Evolutionary conservation across 2,113 vertebrate genomes (phyloP).

Genomic region (Nothobranchius furzeri): DNA sequence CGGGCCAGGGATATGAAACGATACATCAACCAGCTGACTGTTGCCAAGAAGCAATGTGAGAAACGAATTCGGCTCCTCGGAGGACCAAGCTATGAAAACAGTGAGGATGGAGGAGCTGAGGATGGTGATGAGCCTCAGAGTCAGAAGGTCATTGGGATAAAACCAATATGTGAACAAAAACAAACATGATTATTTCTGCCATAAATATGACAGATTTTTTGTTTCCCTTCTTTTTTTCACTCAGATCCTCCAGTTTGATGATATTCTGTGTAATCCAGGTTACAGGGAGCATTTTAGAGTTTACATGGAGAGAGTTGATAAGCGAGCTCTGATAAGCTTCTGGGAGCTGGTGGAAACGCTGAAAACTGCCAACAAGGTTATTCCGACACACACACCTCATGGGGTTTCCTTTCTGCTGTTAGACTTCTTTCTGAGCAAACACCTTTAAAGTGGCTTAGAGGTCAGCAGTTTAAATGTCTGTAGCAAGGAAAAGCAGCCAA

Average conservation of each 20-base stretch:
- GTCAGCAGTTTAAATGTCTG: no score
- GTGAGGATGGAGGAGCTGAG: conserved; percentile 84
- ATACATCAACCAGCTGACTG: conserved; percentile 97
- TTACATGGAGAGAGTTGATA: conserved; percentile 96
- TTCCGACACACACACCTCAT: neutral
- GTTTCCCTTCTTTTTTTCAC: neutral
- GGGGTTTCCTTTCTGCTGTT: neutral
- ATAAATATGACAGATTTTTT: neutral
- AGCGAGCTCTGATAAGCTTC: conserved; percentile 87
- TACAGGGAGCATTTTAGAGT: conserved; percentile 89
- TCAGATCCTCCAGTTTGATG: conserved; percentile 96
- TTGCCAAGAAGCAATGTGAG: conserved; percentile 99
- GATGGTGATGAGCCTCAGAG: conserved; percentile 87
- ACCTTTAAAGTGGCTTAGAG: no score
- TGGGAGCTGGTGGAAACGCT: conserved; percentile 96
- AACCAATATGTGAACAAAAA: neutral
- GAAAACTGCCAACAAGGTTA: conserved; percentile 94
- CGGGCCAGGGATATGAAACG: conserved; percentile 96
- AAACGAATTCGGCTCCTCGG: conserved; percentile 92
- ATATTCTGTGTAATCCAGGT: conserved; percentile 87
- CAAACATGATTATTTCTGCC: neutral
- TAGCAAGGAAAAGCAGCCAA: no score
- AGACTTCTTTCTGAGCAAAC: no score
- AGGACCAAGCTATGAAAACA: conserved; percentile 88
- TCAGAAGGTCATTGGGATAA: conserved; percentile 84